Evolutionary conservation across 2,888 invertebrate genomes (phyloP), one percentile per base, ranked within the genome.

Genomic region (Actias luna): DNA sequence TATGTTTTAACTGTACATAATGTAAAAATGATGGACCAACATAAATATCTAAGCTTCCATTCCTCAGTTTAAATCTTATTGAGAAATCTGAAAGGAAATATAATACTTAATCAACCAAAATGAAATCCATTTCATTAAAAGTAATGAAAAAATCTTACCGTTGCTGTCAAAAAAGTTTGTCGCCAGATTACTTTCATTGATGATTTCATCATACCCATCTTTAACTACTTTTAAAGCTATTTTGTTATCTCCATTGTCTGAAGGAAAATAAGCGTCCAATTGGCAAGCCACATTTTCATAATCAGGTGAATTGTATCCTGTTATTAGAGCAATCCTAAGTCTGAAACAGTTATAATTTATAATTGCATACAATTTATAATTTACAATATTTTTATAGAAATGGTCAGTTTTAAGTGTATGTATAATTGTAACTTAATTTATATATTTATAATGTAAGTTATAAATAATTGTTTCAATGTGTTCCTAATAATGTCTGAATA

Each of bases 211-310:
- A 42, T 68, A 25, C 42, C 81, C 83, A 74, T 82, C 71, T 52
- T 79, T 61, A 66, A 79, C 64, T 50, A 69, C 66, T 66, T 69
- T 75, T 57, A 81, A 61, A 31, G 50, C 16, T 33, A 80, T 66
- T 63, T 62, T 68, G 46, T 76, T 71, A 59, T 72, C 65, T 10
- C 62, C 57, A 59, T 66, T 60, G 27, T 65, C 66, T 62, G 70
- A 66, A 33, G 75, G 71, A 64, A 84, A 83, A 63, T 67, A 62
- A 39, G 78, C 72, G 52, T 80, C 80, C 65, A 85, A 63, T 71
- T 84, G 80, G 63, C 80, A 82, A 14, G 82, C 83, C 67, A 84
- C 70, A 65, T 87, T 85, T 59, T 73, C 68, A 61, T 80, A 75
- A 65, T 86, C 85, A 42, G 84, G 77, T 59, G 69, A 61, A 62